Evolutionary conservation across 2,888 invertebrate genomes (phyloP).

Genomic region (Biston betularia): DNA sequence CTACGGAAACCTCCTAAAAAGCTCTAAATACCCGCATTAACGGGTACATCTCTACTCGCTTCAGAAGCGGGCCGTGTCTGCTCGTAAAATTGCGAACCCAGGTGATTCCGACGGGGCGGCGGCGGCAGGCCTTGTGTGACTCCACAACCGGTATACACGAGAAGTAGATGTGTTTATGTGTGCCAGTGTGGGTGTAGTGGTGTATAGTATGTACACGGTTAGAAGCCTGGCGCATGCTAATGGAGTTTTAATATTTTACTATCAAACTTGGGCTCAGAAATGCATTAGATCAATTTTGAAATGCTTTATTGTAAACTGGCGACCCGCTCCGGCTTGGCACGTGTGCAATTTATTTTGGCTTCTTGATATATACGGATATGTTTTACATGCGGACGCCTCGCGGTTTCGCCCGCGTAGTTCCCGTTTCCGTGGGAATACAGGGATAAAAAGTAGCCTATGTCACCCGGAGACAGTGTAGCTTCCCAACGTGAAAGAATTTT

Average conservation of each 20-base stretch:
- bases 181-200: neutral
- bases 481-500: no score
- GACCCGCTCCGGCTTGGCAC: no score
- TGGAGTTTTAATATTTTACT: neutral
- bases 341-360: no score
- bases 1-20: no score
- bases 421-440: no score
- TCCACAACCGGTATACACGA: constrained; percentile 42
- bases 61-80: constrained; percentile 60
- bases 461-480: no score
- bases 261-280: neutral
- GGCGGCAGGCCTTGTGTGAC: constrained; percentile 34
- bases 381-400: no score
- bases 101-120: constrained; percentile 81
- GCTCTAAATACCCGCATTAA: no score
- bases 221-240: constrained; percentile 4
- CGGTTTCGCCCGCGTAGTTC: no score
- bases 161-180: constrained; percentile 32
- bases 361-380: no score
- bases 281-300: neutral
- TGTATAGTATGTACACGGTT: neutral
- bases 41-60: constrained; percentile 48
- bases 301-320: no score
- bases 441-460: no score
- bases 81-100: constrained; percentile 83